Evolutionary conservation across 1,140 invertebrate genomes (phyloP), one percentile per base, ranked within the genome.

Genomic region (Trachymyrmex cornetzi): DNA sequence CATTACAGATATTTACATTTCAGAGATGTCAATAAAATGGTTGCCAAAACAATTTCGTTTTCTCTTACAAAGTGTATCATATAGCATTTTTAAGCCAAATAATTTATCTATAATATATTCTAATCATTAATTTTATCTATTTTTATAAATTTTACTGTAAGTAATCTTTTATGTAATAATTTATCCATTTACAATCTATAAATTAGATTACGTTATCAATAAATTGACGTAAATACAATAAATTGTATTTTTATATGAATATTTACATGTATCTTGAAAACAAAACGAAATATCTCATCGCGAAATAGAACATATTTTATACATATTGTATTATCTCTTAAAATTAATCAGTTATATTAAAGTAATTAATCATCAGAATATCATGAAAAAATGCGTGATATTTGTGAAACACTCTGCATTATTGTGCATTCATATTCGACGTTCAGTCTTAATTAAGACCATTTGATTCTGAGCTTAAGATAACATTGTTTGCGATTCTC

Each of bases 361-460:
- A 71, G 44, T 22, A 38, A 44, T 44, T 44, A 38, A 69, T 48
- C 22, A n/a, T 50, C 22, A 27, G 22, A 48, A 50, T 27, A 50
- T 24, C 44, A 50, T 50, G 3, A 1, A 27, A 67, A 48, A 69
- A 69, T 50, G 12, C 0, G 5, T 27, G 38, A 69, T 69, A 69
- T 24, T 69, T 24, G 6, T 24, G n/a, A 7, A 9, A 44, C 4
- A 38, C 12, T 48, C 38, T 16, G 34, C 16, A 24, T 67, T 53
- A 61, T 24, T n/a, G 34, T 27, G n/a, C 44, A 19, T 53, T 80
- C 27, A 69, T 69, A 44, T 71, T 22, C 24, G 7, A 59, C 48
- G 6, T 72, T 82, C 30, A 82, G 67, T 24, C 24, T 64, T 75
- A 75, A 84, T 84, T 84, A 55, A 69, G 69, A 48, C 22, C 24